A percentile compares a stretch with the other conserved stretches of the same genome.
Evolutionary conservation across 2,888 invertebrate genomes (phyloP).

Genomic region (Temnothorax ravouxi): DNA sequence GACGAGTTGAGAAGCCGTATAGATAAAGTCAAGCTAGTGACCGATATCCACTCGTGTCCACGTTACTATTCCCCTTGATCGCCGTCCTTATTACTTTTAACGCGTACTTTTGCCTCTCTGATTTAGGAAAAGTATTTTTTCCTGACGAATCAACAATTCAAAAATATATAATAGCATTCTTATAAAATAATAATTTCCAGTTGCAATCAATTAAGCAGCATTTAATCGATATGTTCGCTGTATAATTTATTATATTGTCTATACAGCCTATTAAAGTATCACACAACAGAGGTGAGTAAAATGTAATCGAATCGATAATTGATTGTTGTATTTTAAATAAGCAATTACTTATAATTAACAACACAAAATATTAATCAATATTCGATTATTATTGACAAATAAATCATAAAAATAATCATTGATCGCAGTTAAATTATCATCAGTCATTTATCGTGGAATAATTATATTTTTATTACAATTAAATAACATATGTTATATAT

Average conservation of each 20-base stretch:
- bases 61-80: neutral
- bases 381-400: neutral
- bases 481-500: slow-evolving; percentile 9
- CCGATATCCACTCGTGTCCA: neutral
- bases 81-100: too few relatives aligned
- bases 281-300: neutral
- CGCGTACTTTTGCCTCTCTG: neutral
- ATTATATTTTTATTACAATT: slow-evolving; percentile 28
- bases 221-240: neutral
- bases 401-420: slow-evolving; percentile 3
- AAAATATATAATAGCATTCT: neutral
- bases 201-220: neutral
- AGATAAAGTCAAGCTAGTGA: neutral
- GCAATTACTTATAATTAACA: slow-evolving; percentile 6
- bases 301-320: slow-evolving; percentile 20
- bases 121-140: neutral
- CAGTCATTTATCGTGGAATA: neutral
- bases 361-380: slow-evolving; percentile 26
- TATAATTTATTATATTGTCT: neutral
- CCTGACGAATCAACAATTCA: neutral
- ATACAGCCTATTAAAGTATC: neutral
- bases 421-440: neutral
- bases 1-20: neutral
- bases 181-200: neutral
- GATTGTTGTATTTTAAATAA: slow-evolving; percentile 24